Evolutionary conservation across 2,113 vertebrate species (phyloP).

Genomic region (Apodemus speciosus): DNA sequence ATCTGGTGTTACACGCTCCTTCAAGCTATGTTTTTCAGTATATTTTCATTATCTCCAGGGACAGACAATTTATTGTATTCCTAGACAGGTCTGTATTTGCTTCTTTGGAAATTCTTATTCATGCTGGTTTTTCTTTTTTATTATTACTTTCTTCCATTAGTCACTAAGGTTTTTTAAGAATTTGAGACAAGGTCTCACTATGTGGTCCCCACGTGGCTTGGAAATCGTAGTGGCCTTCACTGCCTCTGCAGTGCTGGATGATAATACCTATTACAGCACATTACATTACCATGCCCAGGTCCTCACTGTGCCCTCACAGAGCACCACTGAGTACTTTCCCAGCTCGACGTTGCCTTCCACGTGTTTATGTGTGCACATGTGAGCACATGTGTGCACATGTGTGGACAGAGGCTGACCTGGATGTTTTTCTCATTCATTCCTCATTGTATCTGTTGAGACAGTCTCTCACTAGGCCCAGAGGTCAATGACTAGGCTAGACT

Average conservation of each 20-base stretch:
- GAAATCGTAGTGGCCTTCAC: neutral
- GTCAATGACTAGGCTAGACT: neutral
- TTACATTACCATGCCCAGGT: neutral
- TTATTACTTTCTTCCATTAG: neutral
- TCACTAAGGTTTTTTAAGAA: neutral
- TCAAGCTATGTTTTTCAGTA: neutral
- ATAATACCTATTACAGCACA: no score
- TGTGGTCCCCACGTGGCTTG: neutral
- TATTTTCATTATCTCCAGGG: neutral
- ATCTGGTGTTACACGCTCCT: neutral
- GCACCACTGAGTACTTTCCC: neutral
- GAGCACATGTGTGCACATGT: neutral
- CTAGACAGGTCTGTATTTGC: neutral
- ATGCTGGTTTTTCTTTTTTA: neutral
- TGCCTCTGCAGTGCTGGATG: neutral
- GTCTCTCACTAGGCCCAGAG: neutral
- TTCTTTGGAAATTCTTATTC: neutral
- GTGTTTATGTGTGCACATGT: neutral
- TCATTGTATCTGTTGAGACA: neutral
- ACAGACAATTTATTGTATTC: neutral
- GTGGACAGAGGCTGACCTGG: neutral
- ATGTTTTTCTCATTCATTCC: neutral
- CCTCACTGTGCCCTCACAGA: neutral
- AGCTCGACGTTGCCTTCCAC: neutral
- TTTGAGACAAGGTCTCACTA: neutral